Evolutionary conservation across 2,797 vertebrate genomes (phyloP).

Genomic region (Danio albolineatus): DNA sequence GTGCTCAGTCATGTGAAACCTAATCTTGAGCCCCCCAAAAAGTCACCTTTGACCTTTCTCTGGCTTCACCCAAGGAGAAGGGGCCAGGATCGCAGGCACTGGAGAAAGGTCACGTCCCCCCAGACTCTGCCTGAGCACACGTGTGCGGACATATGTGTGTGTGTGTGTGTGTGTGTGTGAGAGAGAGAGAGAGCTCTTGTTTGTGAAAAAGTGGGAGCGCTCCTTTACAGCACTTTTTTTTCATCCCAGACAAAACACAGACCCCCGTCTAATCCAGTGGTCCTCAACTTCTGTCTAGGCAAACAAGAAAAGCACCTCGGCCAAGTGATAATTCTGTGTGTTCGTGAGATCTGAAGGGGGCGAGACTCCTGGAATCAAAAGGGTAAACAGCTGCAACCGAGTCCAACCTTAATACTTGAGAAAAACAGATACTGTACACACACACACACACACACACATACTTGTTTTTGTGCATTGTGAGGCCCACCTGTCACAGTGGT

Average conservation of each 20-base stretch:
- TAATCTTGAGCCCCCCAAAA: constrained; percentile 81
- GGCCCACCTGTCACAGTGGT: too few relatives aligned
- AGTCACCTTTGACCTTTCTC: constrained; percentile 81
- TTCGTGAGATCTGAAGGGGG: constrained; percentile 74
- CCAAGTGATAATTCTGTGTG: constrained; percentile 66
- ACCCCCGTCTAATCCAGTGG: constrained; percentile 76
- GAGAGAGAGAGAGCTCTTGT: constrained; percentile 68
- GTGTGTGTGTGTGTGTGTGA: constrained; percentile 64
- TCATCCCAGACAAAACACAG: constrained; percentile 90
- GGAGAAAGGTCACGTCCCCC: constrained; percentile 81
- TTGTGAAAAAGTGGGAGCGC: constrained; percentile 70
- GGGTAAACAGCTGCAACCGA: constrained; percentile 12
- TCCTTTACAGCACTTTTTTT: constrained; percentile 57
- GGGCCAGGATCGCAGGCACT: constrained; percentile 82
- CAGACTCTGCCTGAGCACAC: constrained; percentile 71
- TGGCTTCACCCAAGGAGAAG: constrained; percentile 81
- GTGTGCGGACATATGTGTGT: constrained; percentile 62
- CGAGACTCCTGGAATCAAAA: constrained; percentile 3
- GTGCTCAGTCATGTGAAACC: constrained; percentile 87
- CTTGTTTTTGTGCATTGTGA: too few relatives aligned
- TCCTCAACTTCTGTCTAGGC: constrained; percentile 74
- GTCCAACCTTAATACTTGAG: neutral
- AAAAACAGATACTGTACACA: constrained; percentile 11
- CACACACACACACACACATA: constrained; percentile 16
- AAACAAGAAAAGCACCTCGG: constrained; percentile 66